Percentiles rank a stretch among this genome's conserved stretches.
phyloP scores from a whole-genome alignment of 1,140 invertebrate genomes.

The Anadara kagoshimensis region DNA sequence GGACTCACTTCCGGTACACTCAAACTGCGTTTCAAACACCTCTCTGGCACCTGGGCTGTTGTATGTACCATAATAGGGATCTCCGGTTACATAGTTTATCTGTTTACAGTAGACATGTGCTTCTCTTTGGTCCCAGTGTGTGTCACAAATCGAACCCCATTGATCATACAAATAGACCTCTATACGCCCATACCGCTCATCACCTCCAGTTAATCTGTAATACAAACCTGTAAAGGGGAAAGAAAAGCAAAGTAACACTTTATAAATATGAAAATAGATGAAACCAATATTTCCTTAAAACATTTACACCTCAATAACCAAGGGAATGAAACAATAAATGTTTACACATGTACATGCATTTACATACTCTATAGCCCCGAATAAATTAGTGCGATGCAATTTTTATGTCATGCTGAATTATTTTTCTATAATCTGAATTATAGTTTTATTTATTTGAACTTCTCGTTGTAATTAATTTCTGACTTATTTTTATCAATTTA shows the following conservation, averaged over 20 bases:
- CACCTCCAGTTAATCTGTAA: conserved; percentile 32
- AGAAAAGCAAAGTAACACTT: not conserved
- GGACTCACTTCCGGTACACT: conserved; percentile 28
- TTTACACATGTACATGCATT: no score
- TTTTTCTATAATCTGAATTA: no score
- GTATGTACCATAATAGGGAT: conserved; percentile 13
- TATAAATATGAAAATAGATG: not conserved
- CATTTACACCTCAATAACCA: no score
- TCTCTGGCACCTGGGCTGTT: conserved; percentile 3
- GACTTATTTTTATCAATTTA: no score
- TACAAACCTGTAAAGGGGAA: conserved; percentile 26
- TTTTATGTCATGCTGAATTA: no score
- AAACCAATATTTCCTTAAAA: no score
- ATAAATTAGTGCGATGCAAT: no score
- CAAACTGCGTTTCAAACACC: conserved; percentile 22
- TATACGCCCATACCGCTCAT: conserved; percentile 24
- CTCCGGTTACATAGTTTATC: conserved; percentile 28
- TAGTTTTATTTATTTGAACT: no score
- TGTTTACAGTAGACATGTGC: conserved; percentile 39
- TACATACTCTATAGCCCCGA: no score
- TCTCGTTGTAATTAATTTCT: no score
- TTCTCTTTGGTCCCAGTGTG: conserved; percentile 34
- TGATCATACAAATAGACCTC: conserved; percentile 29
- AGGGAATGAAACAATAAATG: no score
- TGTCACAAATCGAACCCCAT: conserved; percentile 41